Evolutionary conservation across 2,888 invertebrate genomes (phyloP), one percentile per base, ranked within the genome.

Genomic region (Hedya salicella): DNA sequence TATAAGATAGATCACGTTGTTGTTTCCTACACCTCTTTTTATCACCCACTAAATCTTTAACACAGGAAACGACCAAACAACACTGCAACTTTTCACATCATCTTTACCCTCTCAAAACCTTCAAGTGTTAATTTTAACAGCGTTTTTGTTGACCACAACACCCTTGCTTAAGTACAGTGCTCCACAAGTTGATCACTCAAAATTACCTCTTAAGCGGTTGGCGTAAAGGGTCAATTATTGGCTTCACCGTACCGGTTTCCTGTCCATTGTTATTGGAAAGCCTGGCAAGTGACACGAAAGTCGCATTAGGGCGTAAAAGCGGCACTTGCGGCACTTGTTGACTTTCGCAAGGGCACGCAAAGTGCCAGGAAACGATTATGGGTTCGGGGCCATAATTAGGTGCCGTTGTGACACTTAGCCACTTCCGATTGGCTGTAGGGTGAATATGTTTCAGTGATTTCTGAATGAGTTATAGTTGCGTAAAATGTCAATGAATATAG

Each of bases 341-440:
- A 74, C 69, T 71, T 75, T 75, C 71, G 71, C 75, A 76, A 76
- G 78, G 77, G 72, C 77, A 62, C 73, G 78, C 72, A 79, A 80
- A 83, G 81, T 82, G 80, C 72, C 85, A 84, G 89, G 90, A 89
- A 90, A 80, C 78, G 77, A 81, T 85, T 82, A 85, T 11, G 25
- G 17, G 36, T 52, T 59, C 78, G 75, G 68, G 69, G 71, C 74
- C 81, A 85, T 89, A 87, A 91, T 91, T 88, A 87, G 88, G 82
- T 86, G 85, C 73, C 74, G 77, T 79, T 79, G 76, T 84, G 83
- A 87, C 87, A 89, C 88, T 88, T 83, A 80, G 75, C 60, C 63
- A 73, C 81, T 89, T 90, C 88, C 89, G 83, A 85, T 81, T 78
- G 73, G 17, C 16, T 62, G 73, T 82, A 81, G 80, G 77, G 83